phyloP scores from a whole-genome alignment of 2,888 invertebrate species.

The Andrena marginata region DNA sequence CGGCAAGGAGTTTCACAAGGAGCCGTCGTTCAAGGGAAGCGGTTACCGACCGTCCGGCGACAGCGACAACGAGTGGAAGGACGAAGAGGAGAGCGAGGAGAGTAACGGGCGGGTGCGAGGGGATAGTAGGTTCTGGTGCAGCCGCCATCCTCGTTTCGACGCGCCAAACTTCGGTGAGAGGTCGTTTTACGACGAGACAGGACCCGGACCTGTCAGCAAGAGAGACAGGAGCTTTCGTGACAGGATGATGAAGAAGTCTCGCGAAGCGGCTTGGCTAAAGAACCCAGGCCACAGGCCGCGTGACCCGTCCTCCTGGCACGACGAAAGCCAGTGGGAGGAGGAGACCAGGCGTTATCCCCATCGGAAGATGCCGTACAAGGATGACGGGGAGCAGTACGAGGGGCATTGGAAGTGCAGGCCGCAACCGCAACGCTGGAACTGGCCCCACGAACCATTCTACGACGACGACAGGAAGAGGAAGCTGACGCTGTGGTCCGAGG shows the following conservation, averaged over 20 bases:
- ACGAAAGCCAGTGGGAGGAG: constrained; percentile 87
- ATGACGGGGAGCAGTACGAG: constrained; percentile 80
- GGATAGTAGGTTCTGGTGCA: constrained; percentile 84
- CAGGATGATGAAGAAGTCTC: constrained; percentile 75
- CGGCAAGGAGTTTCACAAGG: constrained; percentile 88
- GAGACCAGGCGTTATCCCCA: constrained; percentile 77
- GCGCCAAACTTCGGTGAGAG: constrained; percentile 74
- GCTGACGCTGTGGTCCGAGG: constrained; percentile 82
- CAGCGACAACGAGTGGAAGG: constrained; percentile 84
- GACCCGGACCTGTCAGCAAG: constrained; percentile 66
- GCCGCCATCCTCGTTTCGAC: constrained; percentile 75
- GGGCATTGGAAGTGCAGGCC: constrained; percentile 80
- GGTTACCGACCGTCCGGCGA: constrained; percentile 84
- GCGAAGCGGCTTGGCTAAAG: constrained; percentile 80
- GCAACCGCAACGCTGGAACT: constrained; percentile 78
- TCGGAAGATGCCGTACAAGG: constrained; percentile 79
- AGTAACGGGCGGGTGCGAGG: constrained; percentile 82
- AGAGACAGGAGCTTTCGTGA: constrained; percentile 79
- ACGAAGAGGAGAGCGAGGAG: constrained; percentile 85
- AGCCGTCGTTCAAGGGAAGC: constrained; percentile 84
- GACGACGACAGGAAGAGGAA: constrained; percentile 83
- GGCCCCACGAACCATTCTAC: constrained; percentile 78
- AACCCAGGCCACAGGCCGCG: constrained; percentile 88
- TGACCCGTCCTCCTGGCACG: constrained; percentile 93
- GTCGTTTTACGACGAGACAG: constrained; percentile 75